Base-by-base conservation (phyloP, 2,797 vertebrate species). In the Ataeniobius toweri region DNA sequence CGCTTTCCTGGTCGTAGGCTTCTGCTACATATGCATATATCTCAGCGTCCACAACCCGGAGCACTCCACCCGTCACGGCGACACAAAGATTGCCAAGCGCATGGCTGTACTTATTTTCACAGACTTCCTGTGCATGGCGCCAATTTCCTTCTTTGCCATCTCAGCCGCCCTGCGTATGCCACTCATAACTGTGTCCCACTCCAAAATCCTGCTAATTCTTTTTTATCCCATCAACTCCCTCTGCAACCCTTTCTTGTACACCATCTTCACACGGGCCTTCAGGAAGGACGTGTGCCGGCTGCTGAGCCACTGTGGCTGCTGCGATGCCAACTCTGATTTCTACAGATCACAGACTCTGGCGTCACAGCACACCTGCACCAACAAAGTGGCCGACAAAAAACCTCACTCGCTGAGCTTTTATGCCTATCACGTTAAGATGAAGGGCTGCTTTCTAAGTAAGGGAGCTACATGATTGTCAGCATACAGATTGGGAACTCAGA, bases 101-200 rank as follows among this genome's bases (percentile, higher is more conserved):
- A 99, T 99, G 98, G 97, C 97, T 0, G 88, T 99, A 73, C 95
- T 99, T 31, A 97, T 99, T 90, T 99, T 99, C 91, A 99, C 97
- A 0, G 96, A 99, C 88, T 99, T 99, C 71, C 91, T 96, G 20
- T 99, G 98, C 93, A 97, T 98, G 96, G 97, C 97, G 0, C 97
- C 97, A 0, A 99, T 99, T 88, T 98, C 97, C 9, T 98, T 99
- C 87, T 99, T 99, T 56, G 97, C 98, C 79, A 98, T 99, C 90
- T 98, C 97, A 0, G 97, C 97, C 0, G 97, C 97, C 53, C 94
- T 98, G 82, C 95, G 96, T 31, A 92, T 96, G 88, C 98, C 98
- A 61, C 96, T 99, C 50, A 98, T 99, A 84, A 98, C 97, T 0
- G 96, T 99, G 84, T 97, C 96, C 24, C 96, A 99, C 87, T 97